phyloP scores from a whole-genome alignment of 2,113 vertebrate genomes.

The Meles meles region DNA sequence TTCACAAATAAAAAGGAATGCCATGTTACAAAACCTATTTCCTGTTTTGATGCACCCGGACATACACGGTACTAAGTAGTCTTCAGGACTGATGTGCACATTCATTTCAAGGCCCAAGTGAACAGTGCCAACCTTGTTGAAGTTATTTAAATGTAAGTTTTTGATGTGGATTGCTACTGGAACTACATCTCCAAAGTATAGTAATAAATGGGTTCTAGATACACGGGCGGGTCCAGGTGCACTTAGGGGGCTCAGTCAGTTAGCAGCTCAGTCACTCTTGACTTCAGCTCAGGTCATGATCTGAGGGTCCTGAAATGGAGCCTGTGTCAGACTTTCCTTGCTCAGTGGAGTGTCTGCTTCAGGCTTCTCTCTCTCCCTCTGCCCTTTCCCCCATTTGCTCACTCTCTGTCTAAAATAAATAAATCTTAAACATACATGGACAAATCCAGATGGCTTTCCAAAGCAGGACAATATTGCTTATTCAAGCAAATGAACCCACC shows the following conservation, averaged over 20 bases:
- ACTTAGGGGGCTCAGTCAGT: neutral
- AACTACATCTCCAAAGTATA: neutral
- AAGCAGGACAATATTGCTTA: neutral
- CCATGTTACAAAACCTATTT: neutral
- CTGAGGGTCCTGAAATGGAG: neutral
- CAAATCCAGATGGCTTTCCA: neutral
- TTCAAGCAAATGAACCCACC: neutral
- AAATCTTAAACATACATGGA: no score
- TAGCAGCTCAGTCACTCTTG: neutral
- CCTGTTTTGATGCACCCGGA: neutral
- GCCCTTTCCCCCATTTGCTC: no score
- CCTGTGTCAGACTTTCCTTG: no score
- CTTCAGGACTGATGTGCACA: conserved; percentile 1
- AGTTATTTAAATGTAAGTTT: neutral
- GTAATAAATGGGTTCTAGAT: neutral
- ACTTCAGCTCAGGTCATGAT: neutral
- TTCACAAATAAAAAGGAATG: conserved; percentile 13
- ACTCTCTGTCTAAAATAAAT: no score
- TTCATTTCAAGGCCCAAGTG: neutral
- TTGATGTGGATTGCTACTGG: neutral
- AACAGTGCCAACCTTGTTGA: neutral
- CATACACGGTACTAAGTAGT: neutral
- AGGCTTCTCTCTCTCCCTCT: no score
- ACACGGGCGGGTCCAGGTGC: neutral
- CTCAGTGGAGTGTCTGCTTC: no score